Evolutionary conservation across 2,113 vertebrate species (phyloP), one percentile per base, ranked within the genome.

Genomic region (Artemisiospiza belli): DNA sequence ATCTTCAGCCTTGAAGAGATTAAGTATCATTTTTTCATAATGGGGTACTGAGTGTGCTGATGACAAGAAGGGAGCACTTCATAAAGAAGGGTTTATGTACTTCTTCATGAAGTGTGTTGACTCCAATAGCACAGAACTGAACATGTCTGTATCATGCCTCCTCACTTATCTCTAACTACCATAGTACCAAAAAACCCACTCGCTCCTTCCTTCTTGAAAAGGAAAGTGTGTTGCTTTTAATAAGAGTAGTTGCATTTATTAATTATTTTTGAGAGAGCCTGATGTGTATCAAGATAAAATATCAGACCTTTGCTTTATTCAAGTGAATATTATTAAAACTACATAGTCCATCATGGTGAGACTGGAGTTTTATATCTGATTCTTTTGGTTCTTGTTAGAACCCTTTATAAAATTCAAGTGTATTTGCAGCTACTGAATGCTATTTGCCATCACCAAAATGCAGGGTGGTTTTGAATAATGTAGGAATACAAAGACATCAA

Each of bases 111-210:
- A 33, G 9, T 43, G 3, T 17, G 6, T 51, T 89, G 55, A 58
- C 28, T 87, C 16, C 28, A 23, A 0, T 5, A 51, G 25, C 61
- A 63, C 28, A 54, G 37, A 63, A 16, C 23, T 61, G 33, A 87
- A 46, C 9, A 8, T 33, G 62, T 58, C 28, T 5, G 0, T 66
- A 2, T 41, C 33, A 5, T 0, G 0, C 37, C 21, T 76, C 3
- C 15, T 73, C 10, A 2, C 10, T 7, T 4, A 33, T 55, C 16
- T 78, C 9, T 52, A 12, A 25, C 15, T 67, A 70, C 25, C 28
- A 46, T 25, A 58, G 37, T 13, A 25, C 41, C 51, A 30, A 35
- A 84, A 91, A 82, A 31, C 0, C 1, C 22, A 31, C 22, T 31
- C 25, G 16, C 11, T 84, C 0, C 30, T 73, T 89, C 12, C 8